A percentile compares a stretch with the other conserved stretches of the same genome.
Evolutionary conservation across 2,113 vertebrate genomes (phyloP).

Genomic region (Alethe diademata): DNA sequence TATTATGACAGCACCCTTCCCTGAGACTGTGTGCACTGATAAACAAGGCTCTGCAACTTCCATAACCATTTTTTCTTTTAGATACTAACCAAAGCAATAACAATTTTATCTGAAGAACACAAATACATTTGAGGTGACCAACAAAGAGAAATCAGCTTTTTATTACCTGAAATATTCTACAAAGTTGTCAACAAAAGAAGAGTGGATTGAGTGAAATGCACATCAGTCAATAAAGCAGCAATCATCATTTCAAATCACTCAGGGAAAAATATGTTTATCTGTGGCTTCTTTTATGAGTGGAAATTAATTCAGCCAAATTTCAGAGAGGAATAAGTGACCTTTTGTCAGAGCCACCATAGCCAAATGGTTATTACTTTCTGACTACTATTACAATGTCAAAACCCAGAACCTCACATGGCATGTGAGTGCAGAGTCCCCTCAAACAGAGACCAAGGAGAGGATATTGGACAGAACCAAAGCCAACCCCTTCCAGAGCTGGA

Average conservation of each 20-base stretch:
- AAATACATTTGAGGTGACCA: not conserved
- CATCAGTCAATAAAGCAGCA: slow-evolving; percentile 9
- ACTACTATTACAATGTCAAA: not conserved
- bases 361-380: not conserved
- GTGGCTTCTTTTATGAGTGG: not conserved
- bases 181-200: not conserved
- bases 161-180: slow-evolving; percentile 3
- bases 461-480: not conserved
- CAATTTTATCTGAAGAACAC: not conserved
- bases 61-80: not conserved
- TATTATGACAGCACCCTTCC: not conserved
- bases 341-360: not conserved
- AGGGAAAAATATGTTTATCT: slow-evolving; percentile 21
- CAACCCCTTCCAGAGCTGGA: not conserved
- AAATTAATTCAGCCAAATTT: slow-evolving; percentile 15
- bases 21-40: not conserved
- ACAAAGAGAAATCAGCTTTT: slow-evolving; percentile 6
- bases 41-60: not conserved
- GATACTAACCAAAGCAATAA: not conserved
- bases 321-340: not conserved
- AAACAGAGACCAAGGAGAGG: not conserved
- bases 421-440: not conserved
- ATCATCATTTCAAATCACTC: not conserved
- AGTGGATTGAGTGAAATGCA: not conserved
- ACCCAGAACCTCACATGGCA: not conserved